These are phyloP conservation scores for Lagopus muta DNA, from an alignment of 2,113 vertebrate genomes.

Conservation along the genomic window DNA sequence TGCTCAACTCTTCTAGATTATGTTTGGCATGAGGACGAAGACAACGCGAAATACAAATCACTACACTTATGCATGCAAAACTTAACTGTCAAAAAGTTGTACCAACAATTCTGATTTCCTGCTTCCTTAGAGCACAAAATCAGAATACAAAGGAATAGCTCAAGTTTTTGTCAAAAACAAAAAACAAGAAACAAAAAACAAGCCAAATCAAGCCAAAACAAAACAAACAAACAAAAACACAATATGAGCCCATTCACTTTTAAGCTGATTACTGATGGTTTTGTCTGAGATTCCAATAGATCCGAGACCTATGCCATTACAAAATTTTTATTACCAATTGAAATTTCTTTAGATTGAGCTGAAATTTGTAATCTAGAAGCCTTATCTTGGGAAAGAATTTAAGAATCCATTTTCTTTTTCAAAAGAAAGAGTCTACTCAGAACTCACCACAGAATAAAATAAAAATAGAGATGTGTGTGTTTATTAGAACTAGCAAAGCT, in stretches of 20 bases:
- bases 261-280: background rate
- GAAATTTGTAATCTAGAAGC: background rate
- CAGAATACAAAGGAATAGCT: background rate
- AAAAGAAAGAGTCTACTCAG: background rate
- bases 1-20: background rate
- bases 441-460: background rate
- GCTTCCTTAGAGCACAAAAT: background rate
- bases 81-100: background rate
- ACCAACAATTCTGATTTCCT: background rate
- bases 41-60: conserved; percentile 1
- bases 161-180: background rate
- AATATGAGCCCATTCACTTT: background rate
- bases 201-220: background rate
- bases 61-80: background rate
- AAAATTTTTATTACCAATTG: background rate
- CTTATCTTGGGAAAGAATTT: background rate
- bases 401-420: background rate
- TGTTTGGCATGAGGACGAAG: background rate
- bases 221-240: background rate
- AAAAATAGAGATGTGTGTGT: background rate
- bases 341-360: background rate
- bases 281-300: background rate
- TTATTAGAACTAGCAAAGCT: background rate
- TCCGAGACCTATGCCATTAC: background rate
- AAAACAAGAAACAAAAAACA: background rate